Percentiles rank a stretch among this genome's conserved stretches.
These are phyloP conservation scores for Darevskia nairensis DNA, from an alignment of 2,797 vertebrate genomes.

Conservation along the genomic window DNA sequence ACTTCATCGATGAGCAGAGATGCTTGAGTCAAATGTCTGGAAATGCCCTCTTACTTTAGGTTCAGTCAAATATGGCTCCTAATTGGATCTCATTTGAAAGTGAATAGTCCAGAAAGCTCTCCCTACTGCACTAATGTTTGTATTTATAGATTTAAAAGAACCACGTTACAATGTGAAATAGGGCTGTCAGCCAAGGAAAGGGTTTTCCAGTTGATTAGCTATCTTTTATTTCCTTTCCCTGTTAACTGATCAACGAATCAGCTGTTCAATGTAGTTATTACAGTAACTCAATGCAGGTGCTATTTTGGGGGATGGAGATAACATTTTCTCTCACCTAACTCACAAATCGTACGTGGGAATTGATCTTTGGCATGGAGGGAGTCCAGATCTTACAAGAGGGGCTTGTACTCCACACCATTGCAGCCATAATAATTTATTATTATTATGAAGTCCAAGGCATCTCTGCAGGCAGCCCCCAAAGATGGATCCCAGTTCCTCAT, in stretches of 20 bases:
- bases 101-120: neutral
- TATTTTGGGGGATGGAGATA: neutral
- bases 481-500: too few relatives aligned
- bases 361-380: neutral
- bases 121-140: neutral
- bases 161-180: neutral
- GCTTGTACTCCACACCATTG: too few relatives aligned
- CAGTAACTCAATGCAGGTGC: neutral
- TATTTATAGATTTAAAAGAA: slow-evolving; percentile 10
- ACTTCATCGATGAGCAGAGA: neutral
- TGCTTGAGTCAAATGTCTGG: neutral
- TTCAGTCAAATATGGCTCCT: slow-evolving; percentile 8
- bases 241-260: neutral
- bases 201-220: neutral
- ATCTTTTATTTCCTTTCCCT: neutral
- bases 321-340: neutral
- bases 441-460: too few relatives aligned
- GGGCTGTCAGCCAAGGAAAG: slow-evolving; percentile 5
- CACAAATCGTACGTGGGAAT: neutral
- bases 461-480: too few relatives aligned
- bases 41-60: neutral
- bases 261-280: slow-evolving; percentile 25
- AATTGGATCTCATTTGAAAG: neutral
- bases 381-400: too few relatives aligned
- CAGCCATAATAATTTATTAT: too few relatives aligned